Evolutionary conservation across 2,113 vertebrate species (phyloP).

Genomic region (Triplophysa siluroides): DNA sequence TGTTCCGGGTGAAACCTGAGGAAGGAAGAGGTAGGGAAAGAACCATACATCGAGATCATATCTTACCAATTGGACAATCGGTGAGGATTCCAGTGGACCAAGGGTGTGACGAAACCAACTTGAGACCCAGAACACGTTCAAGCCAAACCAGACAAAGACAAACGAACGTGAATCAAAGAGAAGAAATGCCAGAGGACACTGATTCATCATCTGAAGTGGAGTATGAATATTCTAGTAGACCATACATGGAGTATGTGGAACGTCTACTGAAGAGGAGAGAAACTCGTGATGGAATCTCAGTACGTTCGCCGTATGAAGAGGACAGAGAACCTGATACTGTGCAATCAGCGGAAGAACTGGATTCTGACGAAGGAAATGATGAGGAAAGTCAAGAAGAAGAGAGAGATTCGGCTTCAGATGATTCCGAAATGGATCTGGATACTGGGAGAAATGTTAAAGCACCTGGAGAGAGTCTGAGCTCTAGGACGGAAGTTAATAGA

Average conservation of each 20-base stretch:
- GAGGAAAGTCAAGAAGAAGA: not conserved
- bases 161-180: not conserved
- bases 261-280: not conserved
- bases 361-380: not conserved
- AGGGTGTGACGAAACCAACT: not conserved
- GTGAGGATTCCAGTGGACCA: not conserved
- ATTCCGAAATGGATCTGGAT: not conserved
- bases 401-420: not conserved
- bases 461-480: not conserved
- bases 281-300: not conserved
- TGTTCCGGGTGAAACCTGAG: constrained; percentile 2
- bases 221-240: not conserved
- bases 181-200: not conserved
- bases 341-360: not conserved
- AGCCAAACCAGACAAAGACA: too few species aligned
- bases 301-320: not conserved
- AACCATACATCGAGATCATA: not conserved
- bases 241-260: not conserved
- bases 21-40: not conserved
- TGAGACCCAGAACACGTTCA: not conserved
- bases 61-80: not conserved
- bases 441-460: not conserved
- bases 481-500: too few species aligned
- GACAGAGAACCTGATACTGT: not conserved
- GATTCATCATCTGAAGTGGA: not conserved